Conservation (phyloP, 2,113 vertebrate species). For the sheep (Ovis aries) region DNA sequence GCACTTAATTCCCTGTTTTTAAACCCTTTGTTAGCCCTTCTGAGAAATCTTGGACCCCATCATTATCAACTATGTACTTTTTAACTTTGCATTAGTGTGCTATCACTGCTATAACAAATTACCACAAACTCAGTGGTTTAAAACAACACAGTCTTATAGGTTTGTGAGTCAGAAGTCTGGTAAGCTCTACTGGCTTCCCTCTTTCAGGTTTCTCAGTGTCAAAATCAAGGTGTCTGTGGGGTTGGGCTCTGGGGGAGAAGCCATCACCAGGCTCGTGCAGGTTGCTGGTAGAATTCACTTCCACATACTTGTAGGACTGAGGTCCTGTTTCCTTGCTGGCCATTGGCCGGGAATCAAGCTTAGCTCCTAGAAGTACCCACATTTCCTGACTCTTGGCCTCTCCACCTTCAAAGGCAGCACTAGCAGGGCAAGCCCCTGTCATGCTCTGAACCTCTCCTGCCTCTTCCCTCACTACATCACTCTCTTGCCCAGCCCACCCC, state of each 20-base stretch:
- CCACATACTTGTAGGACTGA: background rate
- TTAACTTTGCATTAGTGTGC: background rate
- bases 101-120: background rate
- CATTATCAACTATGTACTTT: background rate
- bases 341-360: background rate
- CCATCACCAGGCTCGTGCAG: background rate
- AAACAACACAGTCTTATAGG: background rate
- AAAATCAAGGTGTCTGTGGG: background rate
- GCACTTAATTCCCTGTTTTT: background rate
- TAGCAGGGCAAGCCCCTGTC: background rate
- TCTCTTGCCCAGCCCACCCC: background rate
- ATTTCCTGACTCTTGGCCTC: background rate
- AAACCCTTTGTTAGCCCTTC: background rate
- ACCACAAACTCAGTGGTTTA: background rate
- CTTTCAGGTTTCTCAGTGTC: background rate
- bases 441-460: background rate
- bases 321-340: background rate
- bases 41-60: background rate
- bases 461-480: background rate
- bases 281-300: constrained; percentile 1
- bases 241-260: background rate
- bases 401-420: background rate
- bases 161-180: background rate
- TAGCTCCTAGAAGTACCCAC: background rate
- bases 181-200: background rate